These are phyloP conservation scores for Nyctibius grandis DNA, from an alignment of 2,797 vertebrate genomes.

Conservation along the genomic window DNA sequence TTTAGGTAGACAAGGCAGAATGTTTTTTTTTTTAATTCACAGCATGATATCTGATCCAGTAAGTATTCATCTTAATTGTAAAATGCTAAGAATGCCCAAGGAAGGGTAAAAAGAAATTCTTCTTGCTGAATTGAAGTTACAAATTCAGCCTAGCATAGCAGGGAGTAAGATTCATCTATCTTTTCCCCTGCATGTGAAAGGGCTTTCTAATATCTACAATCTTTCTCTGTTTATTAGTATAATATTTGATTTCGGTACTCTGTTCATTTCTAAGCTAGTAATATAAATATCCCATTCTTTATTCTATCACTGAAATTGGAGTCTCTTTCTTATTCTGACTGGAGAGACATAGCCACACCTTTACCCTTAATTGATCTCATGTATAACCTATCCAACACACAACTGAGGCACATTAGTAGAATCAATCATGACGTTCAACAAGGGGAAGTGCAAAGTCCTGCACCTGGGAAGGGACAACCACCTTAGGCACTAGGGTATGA, in stretches of 20 bases:
- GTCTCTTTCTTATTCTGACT: background rate
- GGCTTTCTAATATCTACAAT: background rate
- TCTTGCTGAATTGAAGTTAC: background rate
- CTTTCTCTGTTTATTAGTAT: background rate
- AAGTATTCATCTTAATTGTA: background rate
- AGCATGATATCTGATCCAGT: background rate
- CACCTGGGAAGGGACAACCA: background rate
- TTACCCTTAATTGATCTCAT: background rate
- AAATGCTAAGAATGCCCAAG: background rate
- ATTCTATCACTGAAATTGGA: background rate
- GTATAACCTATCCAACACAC: background rate
- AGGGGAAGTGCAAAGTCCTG: background rate
- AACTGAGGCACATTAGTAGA: background rate
- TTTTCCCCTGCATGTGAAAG: background rate
- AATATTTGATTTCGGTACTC: background rate
- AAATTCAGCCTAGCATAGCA: background rate
- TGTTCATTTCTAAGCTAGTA: background rate
- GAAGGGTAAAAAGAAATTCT: background rate
- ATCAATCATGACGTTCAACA: background rate
- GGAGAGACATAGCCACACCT: background rate
- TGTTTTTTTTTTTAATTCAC: background rate
- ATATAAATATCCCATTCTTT: background rate
- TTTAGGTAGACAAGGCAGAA: background rate
- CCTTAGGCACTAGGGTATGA: background rate
- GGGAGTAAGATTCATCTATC: background rate